Conservation (phyloP, 2,113 vertebrate species). For the Bothrops jararaca region DNA sequence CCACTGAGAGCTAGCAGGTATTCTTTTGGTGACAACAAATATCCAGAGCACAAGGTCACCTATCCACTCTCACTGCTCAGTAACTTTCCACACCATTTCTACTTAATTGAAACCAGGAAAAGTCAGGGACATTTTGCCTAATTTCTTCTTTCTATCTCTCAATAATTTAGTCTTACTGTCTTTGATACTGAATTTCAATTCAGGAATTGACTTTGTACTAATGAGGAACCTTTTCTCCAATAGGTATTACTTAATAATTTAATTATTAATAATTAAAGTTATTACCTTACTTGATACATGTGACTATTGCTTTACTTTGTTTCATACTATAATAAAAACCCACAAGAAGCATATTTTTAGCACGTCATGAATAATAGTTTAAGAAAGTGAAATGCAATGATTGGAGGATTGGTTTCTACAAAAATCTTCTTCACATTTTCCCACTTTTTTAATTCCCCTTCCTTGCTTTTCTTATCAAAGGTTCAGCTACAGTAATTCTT, state of each 20-base stretch:
- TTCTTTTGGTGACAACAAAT: not conserved
- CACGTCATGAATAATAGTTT: not conserved
- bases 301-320: not conserved
- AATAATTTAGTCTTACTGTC: not conserved
- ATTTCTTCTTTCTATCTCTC: not conserved
- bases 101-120: not conserved
- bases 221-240: not conserved
- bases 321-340: not conserved
- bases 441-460: not conserved
- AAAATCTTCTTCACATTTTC: not conserved
- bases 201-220: not conserved
- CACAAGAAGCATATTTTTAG: not conserved
- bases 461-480: not conserved
- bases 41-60: not conserved
- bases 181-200: not conserved
- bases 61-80: not conserved
- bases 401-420: not conserved
- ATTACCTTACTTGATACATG: not conserved
- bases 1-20: not conserved
- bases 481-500: not conserved
- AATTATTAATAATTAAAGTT: not conserved
- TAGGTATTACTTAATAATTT: not conserved
- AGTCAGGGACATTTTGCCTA: not conserved
- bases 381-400: not conserved
- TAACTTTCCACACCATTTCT: not conserved